These are phyloP conservation scores for Drosophila nr. medialis DNA, from an alignment of 2,888 invertebrate genomes.

Conservation along the genomic window DNA sequence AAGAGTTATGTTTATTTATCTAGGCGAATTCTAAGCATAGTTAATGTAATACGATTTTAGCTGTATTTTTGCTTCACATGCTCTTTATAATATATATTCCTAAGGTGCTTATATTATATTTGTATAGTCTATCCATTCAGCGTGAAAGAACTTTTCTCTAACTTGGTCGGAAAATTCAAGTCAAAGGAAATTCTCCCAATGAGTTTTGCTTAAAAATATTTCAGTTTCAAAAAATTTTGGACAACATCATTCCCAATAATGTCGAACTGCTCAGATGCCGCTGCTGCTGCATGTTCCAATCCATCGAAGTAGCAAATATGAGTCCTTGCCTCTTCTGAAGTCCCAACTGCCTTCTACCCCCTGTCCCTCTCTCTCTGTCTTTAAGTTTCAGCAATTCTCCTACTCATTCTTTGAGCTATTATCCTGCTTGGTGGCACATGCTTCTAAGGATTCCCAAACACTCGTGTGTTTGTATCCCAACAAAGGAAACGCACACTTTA, in stretches of 20 bases:
- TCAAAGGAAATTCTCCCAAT: background rate
- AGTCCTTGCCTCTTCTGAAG: constrained; percentile 8
- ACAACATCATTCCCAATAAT: background rate
- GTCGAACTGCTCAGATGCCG: background rate
- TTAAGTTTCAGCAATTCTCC: background rate
- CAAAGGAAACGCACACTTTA: constrained; percentile 49
- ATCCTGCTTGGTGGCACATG: constrained; percentile 35
- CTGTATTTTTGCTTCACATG: constrained; percentile 21
- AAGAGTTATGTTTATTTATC: constrained; percentile 11
- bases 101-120: constrained; percentile 2
- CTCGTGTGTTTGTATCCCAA: constrained; percentile 41
- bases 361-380: too few relatives aligned
- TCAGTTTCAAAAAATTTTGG: background rate
- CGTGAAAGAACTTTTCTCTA: background rate
- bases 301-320: constrained; percentile 4
- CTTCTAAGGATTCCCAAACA: constrained; percentile 67
- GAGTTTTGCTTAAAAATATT: background rate
- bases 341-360: background rate
- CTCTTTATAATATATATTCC: constrained; percentile 20
- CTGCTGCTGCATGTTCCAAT: background rate
- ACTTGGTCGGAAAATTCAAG: background rate
- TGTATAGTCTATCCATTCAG: background rate
- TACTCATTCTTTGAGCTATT: constrained; percentile 23
- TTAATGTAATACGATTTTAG: constrained; percentile 46
- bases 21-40: constrained; percentile 62